phyloP scores from a whole-genome alignment of 1,140 invertebrate species.

The Dolichoris vasculosae region DNA sequence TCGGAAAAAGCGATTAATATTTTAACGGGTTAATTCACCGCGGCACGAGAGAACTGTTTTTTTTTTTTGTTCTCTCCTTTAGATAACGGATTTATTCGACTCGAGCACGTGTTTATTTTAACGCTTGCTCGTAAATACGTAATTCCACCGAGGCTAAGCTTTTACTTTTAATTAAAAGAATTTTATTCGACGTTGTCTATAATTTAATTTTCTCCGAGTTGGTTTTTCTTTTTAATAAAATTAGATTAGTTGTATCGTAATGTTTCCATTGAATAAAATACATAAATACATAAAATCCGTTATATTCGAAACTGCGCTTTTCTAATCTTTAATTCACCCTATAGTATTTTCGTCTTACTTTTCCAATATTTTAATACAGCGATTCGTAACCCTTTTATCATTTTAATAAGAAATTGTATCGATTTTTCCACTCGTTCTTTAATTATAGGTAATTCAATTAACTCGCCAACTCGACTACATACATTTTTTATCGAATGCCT shows the following conservation, averaged over 20 bases:
- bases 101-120: not conserved
- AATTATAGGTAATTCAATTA: constrained; percentile 32
- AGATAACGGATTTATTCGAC: not conserved
- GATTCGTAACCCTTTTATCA: not conserved
- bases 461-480: not conserved
- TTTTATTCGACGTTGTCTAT: not conserved
- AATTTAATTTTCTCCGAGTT: not conserved
- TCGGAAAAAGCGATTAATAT: not conserved
- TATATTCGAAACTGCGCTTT: not conserved
- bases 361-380: constrained; percentile 24
- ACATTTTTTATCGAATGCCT: not conserved
- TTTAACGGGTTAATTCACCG: not conserved
- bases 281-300: not conserved
- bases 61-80: not conserved
- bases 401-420: constrained; percentile 17
- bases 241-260: not conserved
- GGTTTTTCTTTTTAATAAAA: not conserved
- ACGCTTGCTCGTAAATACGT: not conserved
- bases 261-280: not conserved
- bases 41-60: not conserved
- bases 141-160: not conserved
- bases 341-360: not conserved
- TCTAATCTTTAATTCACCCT: not conserved
- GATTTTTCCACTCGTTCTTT: not conserved
- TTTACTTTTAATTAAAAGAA: not conserved